Base-by-base conservation (phyloP, 2,888 invertebrate genomes). In the Chymomyza procnemis region DNA sequence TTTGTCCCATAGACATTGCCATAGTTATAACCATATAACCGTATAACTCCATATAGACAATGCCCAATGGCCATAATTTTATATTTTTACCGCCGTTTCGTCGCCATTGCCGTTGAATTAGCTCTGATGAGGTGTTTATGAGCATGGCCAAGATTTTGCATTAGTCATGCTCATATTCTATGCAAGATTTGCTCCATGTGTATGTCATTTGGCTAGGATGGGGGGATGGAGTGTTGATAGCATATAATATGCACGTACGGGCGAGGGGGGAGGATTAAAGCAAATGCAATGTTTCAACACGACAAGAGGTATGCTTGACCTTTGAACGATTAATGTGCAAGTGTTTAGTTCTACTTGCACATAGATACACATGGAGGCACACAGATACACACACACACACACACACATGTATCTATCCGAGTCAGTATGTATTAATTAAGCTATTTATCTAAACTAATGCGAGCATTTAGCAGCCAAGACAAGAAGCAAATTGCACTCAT, bases 361-460 rank as follows among this genome's bases (percentile, higher is more conserved):
- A 26, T 26, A 26, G 26, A 22, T 22, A 8, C 8, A 34, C 5
- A 34, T 5, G 8, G 6, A 34, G 8, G 5, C 22, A 34, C 34
- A 5, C 2, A 34, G 34, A 34, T 34, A 34, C 8, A 34, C 34
- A 34, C 34, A 34, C 6, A 41, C 12, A 41, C 34, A 41, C 34
- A 41, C 34, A 12, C 12, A 4, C 8, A 26, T 26, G 6, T 26
- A n/a, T n/a, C n/a, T n/a, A n/a, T n/a, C n/a, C n/a, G n/a, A 55
- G 79, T 80, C n/a, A 75, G 78, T 81, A 84, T 79, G 84, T 86
- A 86, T 83, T 83, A 86, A 83, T 86, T 83, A 83, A 83, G 86
- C 82, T 84, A 83, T 83, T 83, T 83, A 83, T 83, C 82, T 86
- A 83, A 86, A 83, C 82, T 83, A 83, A 83, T 83, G 86, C 86